Percentiles rank a stretch among this genome's conserved stretches.
These are phyloP conservation scores for Falco punctatus DNA, from an alignment of 2,113 vertebrate genomes.

Conservation along the genomic window DNA sequence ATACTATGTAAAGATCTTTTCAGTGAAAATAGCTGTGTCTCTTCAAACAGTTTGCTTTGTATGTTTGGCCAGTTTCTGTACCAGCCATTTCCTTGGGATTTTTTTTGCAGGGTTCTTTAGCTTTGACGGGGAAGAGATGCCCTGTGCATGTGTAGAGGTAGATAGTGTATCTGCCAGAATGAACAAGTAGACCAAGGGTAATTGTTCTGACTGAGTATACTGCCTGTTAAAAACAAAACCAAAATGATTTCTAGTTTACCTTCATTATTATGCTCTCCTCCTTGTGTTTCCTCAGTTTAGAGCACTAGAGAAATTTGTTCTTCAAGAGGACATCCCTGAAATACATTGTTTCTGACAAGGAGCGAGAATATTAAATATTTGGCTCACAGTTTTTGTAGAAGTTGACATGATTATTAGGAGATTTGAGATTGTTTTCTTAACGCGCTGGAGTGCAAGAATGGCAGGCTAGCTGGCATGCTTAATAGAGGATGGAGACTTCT, in stretches of 20 bases:
- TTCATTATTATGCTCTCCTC: neutral
- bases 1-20: neutral
- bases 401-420: neutral
- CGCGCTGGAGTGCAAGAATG: neutral
- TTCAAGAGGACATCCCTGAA: neutral
- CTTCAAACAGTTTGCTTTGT: neutral
- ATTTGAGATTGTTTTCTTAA: neutral
- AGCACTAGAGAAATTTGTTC: neutral
- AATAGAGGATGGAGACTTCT: neutral
- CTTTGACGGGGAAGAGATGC: neutral
- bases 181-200: neutral
- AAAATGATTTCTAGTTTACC: neutral
- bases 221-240: neutral
- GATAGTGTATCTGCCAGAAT: neutral
- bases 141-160: neutral
- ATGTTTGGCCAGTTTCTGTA: neutral
- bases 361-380: neutral
- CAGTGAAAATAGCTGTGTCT: accelerated
- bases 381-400: neutral
- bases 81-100: neutral
- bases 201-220: neutral
- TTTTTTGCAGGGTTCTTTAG: neutral
- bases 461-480: neutral
- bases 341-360: slow-evolving; percentile 14
- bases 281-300: neutral